Evolutionary conservation across 2,797 vertebrate genomes (phyloP), one percentile per base, ranked within the genome.

Genomic region (Rhodeus uyekii): DNA sequence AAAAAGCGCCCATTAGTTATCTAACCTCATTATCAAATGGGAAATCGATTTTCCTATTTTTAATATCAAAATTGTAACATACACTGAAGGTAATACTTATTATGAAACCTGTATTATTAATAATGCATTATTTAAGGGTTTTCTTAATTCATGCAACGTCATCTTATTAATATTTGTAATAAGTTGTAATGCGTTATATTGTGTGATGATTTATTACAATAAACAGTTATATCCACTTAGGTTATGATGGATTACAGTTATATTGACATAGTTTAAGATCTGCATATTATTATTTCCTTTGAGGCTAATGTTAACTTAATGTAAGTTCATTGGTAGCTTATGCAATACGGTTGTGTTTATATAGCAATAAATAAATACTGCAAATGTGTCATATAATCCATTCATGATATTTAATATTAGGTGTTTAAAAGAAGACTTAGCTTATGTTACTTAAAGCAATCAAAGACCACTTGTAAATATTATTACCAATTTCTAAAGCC

Each of bases 21-120:
- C n/a, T 24, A 13, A 27, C 10, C 4, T 58, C 10, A 24, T 58
- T 13, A n/a, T 13, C 9, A 38, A 64, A 64, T 3, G 0, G 22
- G 22, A n/a, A 6, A 24, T 39, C 0, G 0, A 0, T 38, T 38
- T n/a, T 38, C 0, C 1, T 8, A 5, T 6, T 58, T 2, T 5
- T 61, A 61, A 32, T 8, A 32, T 61, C 7, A 19, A 27, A 58
- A 27, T 27, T 1, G 24, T 24, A 5, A 8, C 0, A n/a, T 8
- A 38, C 0, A 1, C 19, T 5, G 2, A n/a, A 65, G 36, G 22
- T 39, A 24, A 24, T 12, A 14, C 9, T n/a, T 65, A n/a, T 10
- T 44, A 4, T 44, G 3, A 29, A 12, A 5, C 2, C 42, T 48
- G 8, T 4, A 36, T 53, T 4, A 36, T 53, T 22, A 12, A 14